Base-by-base conservation (phyloP, 1,140 invertebrate genomes). In the Hycleus cichorii region DNA sequence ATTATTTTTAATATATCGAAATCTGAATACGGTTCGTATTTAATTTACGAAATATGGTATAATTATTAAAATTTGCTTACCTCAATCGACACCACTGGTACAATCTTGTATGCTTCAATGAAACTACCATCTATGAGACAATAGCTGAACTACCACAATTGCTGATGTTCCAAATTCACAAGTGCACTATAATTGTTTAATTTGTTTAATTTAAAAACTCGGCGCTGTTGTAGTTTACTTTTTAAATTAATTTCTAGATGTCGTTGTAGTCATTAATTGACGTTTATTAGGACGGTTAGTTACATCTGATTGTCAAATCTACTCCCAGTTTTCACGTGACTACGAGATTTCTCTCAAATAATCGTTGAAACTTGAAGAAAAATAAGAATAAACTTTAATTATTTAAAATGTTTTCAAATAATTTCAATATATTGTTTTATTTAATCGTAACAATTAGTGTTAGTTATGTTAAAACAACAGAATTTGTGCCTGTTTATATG, bases 401-500 rank as follows among this genome's bases (percentile, higher is more conserved):
- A 56, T 42, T 47, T 46, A 47, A 3, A 24, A 45, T 25, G 27
- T 45, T 50, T 24, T 38, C 38, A 27, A 12, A 27, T 32, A 24
- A 45, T 12, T 12, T 18, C 38, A 44, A 32, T 27, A 38, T 53
- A 44, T 53, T 53, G 10, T 11, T 57, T 55, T 27, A 27, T 48
- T 3, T 42, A 51, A 45, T 44, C 48, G 44, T 47, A 51, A 38
- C 60, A 48, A 12, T 52, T 43, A 45, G 11, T 12, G 12, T 47
- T 18, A 42, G 59, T 50, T 50, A 26, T 55, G 44, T 63, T 52
- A 39, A 47, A 39, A 58, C 50, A 54, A 48, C 65, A 40, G 70
- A 74, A 69, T 69, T 64, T 64, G 67, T 74, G 26, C 71, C 72
- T 47, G 69, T 71, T 49, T 74, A 60, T 66, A 71, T 72, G 57